These are phyloP conservation scores for Metridium senile DNA, from an alignment of 92 coral and sea anemone species.

Conservation along the genomic window DNA sequence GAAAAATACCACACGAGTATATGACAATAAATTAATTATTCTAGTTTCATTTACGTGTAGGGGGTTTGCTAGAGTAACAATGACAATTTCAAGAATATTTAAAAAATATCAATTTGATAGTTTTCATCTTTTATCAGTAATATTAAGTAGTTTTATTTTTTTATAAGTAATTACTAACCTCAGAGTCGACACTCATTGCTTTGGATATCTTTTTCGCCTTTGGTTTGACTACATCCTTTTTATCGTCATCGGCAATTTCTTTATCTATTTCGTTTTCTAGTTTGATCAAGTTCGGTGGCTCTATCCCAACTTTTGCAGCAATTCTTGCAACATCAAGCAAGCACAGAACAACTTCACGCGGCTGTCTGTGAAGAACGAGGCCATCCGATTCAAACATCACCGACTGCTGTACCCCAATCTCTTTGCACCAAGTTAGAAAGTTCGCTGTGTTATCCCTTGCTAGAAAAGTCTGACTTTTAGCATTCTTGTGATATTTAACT, in stretches of 20 bases:
- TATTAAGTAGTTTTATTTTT: no score
- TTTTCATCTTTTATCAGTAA: no score
- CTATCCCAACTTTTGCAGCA: constrained; percentile 87
- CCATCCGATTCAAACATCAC: constrained; percentile 98
- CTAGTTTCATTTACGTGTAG: no score
- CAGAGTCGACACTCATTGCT: constrained; percentile 69
- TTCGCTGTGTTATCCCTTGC: constrained; percentile 96
- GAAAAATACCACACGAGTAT: no score
- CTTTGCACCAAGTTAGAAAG: constrained; percentile 92
- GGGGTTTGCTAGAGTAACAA: no score
- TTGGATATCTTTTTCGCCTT: constrained; percentile 66
- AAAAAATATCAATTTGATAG: no score
- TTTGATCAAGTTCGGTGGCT: constrained; percentile 89
- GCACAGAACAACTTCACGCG: constrained; percentile 90
- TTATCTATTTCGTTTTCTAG: constrained; percentile 94
- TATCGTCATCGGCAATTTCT: constrained; percentile 87
- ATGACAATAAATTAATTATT: no score
- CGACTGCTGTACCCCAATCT: constrained; percentile 85
- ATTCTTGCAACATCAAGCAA: constrained; percentile 89
- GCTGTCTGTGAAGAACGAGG: constrained; percentile 90
- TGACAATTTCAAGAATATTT: no score
- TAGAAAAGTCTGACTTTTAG: constrained; percentile 92
- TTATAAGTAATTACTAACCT: no score
- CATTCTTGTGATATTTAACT: constrained; percentile 81
- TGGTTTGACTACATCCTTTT: constrained; percentile 37